Percentiles rank a stretch among this genome's conserved stretches.
Conservation (phyloP, 2,888 invertebrate species). For the Pristionchus arcanus region DNA sequence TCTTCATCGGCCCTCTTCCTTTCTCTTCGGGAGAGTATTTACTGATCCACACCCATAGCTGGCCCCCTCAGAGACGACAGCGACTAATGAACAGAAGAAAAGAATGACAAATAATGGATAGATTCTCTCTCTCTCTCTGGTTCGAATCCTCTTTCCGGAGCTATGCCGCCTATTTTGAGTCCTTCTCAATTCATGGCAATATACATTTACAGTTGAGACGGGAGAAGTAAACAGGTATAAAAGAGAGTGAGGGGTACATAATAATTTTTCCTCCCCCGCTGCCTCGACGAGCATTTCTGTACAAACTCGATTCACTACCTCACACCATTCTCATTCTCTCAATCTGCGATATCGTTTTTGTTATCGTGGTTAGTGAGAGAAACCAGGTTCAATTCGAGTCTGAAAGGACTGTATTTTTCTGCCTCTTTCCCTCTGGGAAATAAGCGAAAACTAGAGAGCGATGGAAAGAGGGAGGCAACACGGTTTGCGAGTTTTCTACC, state of each 20-base stretch:
- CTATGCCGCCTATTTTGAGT: slow-evolving; percentile 7
- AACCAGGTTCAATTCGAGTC: slow-evolving; percentile 27
- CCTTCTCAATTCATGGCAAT: slow-evolving; percentile 21
- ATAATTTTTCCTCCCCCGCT: slow-evolving; percentile 15
- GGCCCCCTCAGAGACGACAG: neutral
- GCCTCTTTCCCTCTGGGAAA: slow-evolving; percentile 38
- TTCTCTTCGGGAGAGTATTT: slow-evolving; percentile 26
- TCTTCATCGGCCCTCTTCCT: neutral
- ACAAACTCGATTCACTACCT: neutral
- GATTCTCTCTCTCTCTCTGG: neutral
- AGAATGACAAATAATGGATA: slow-evolving; percentile 37
- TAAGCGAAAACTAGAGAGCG: slow-evolving; percentile 33
- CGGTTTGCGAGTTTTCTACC: slow-evolving; percentile 44
- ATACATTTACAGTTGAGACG: slow-evolving; percentile 33
- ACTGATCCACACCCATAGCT: slow-evolving; percentile 18
- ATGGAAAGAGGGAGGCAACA: neutral
- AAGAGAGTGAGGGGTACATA: slow-evolving; percentile 6
- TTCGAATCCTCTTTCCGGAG: neutral
- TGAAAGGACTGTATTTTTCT: slow-evolving; percentile 41
- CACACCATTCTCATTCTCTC: neutral
- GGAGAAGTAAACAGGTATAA: slow-evolving; percentile 21
- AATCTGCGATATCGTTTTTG: neutral
- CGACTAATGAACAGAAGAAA: slow-evolving; percentile 30
- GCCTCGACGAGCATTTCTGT: neutral
- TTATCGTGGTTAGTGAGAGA: neutral